These are phyloP conservation scores for Eretmochelys imbricata DNA, from an alignment of 2,113 vertebrate genomes.

Conservation along the genomic window DNA sequence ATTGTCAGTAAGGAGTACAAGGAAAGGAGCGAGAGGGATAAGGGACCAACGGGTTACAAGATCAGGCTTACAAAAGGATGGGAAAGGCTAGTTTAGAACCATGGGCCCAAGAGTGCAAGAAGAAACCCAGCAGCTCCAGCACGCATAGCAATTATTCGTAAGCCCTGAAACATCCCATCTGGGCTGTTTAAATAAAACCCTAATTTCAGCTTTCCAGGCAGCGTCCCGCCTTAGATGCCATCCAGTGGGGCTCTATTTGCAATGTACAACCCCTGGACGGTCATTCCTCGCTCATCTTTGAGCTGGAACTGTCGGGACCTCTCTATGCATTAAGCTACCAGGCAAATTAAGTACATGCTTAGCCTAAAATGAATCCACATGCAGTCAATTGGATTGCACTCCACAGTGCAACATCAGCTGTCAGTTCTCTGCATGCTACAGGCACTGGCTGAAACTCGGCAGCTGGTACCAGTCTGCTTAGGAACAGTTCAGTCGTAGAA, in stretches of 20 bases:
- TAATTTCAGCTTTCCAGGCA: not conserved
- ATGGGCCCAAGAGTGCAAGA: not conserved
- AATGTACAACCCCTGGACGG: not conserved
- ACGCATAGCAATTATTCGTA: not conserved
- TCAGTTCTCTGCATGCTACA: not conserved
- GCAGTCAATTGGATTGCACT: not conserved
- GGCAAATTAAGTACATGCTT: not conserved
- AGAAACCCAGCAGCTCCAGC: not conserved
- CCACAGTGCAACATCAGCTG: not conserved
- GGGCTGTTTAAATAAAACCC: not conserved
- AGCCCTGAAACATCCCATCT: not conserved
- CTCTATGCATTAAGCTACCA: not conserved
- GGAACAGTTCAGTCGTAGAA: too few species aligned
- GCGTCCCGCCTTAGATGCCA: not conserved
- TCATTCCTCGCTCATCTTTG: not conserved
- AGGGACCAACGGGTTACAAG: not conserved
- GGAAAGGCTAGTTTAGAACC: not conserved
- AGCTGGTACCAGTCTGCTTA: too few species aligned
- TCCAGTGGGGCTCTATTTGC: not conserved
- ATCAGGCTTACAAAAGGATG: rapidly evolving
- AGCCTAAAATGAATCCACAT: not conserved
- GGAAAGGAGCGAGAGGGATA: too few species aligned
- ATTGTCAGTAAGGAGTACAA: too few species aligned
- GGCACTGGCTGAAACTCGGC: not conserved
- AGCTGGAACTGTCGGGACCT: too few species aligned